Base-by-base conservation (phyloP, 2,113 vertebrate genomes). In the Ariopsis seemanni region DNA sequence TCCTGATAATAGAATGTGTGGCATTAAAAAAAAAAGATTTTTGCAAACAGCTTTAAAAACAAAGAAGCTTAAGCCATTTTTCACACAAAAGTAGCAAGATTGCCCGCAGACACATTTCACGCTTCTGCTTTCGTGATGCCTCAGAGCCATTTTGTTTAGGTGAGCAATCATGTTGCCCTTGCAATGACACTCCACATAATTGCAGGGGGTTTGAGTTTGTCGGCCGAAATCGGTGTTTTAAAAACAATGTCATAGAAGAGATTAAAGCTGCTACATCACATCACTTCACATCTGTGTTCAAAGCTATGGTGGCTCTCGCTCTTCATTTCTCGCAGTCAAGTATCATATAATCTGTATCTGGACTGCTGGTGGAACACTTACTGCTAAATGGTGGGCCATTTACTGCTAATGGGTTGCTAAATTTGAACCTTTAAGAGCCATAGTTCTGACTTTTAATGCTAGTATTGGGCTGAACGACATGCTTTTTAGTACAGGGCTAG, bases 131-230 rank as follows among this genome's bases (percentile, higher is more conserved):
- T 67, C 12, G 12, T 25, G 63, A 81, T 27, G 18, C 65, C 63
- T 85, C 30, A 1, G 30, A 69, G 74, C 50, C 62, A 57, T 81
- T 86, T 81, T 86, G 50, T 86, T 86, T 86, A 71, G 84, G 79
- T 83, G 87, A 86, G 80, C 86, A 89, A 83, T 71, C 69, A 57
- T 82, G 67, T 77, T 83, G 84, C 83, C 72, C 81, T 84, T 84
- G 74, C 86, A 88, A 34, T 90, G 84, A 90, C 82, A 87, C 87
- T 85, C 63, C 79, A 88, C 84, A 86, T 84, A 72, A 86, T 88
- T 84, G 82, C 63, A 85, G 83, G 78, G 34, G 17, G 72, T 69
- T 67, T 86, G 27, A 77, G 67, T 88, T 72, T 80, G 34, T 22
- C 7, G 30, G 50, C 58, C 53, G 15, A 62, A 86, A 63, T 82